Evolutionary conservation across 2,797 vertebrate species (phyloP), one percentile per base, ranked within the genome.

Genomic region (Mastacembelus armatus): DNA sequence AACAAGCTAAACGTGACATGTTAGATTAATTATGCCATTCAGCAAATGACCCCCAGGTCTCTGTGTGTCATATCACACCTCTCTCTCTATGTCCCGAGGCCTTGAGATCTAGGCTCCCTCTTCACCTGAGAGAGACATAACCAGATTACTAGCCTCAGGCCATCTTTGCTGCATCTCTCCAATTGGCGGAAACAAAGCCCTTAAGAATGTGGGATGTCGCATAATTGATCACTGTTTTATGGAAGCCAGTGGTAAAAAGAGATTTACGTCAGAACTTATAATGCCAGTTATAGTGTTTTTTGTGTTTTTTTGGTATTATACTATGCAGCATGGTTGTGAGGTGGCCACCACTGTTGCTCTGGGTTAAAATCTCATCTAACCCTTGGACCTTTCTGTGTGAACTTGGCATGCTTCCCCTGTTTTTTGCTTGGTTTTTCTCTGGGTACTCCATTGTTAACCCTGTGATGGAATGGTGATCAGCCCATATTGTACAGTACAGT

Each of bases 1-100:
- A 93, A 93, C 88, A 91, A 92, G 90, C 82, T 52, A 61, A 66
- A 86, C 55, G 56, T 83, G 90, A 86, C 87, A 79, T 56, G 72
- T 80, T 83, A 70, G 77, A 91, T 85, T 85, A 89, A 88, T 90
- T 89, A 87, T 83, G 79, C 81, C 74, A 80, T 61, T 57, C 51
- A 47, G 55, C 36, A 59, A 77, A 69, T 85, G 85, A 89, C 88
- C 86, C 81, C 27, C 44, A 80, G 75, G 83, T 75, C 77, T 71
- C 45, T 4, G 18, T 56, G 73, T 88, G 84, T 83, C 82, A 84
- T 22, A 63, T 81, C 67, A 81, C 67, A 73, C 82, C 51, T 77
- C 56, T 35, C 56, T 36, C 2, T 8, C 56, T 61, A 8, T 59
- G 71, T 85, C 83, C 78, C 12, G 18, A 68, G 70, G 90, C 74